These are phyloP conservation scores for Aphis gossypii DNA, from an alignment of 1,140 invertebrate species.

Conservation along the genomic window DNA sequence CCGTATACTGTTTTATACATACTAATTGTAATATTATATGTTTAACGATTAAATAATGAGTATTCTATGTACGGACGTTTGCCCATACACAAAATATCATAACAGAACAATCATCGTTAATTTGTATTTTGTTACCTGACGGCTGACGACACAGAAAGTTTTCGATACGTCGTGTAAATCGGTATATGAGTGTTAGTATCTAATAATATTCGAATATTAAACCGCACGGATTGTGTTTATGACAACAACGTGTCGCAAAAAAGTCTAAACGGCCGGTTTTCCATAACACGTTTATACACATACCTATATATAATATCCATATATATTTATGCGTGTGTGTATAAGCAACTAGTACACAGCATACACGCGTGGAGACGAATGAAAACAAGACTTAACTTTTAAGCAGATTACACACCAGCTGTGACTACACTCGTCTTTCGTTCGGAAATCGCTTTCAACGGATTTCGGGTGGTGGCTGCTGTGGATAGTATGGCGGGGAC, in stretches of 20 bases:
- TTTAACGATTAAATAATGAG: neutral
- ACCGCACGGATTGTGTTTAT: slow-evolving; percentile 37
- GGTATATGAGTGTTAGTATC: neutral
- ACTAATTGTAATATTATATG: slow-evolving; percentile 4
- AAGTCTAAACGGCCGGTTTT: neutral
- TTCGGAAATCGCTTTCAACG: slow-evolving; percentile 56
- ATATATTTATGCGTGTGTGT: neutral
- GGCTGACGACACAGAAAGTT: neutral
- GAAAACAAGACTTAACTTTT: slow-evolving; percentile 58
- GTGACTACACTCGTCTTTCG: slow-evolving; percentile 53
- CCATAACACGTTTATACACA: neutral
- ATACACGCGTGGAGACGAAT: neutral
- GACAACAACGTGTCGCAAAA: slow-evolving; percentile 26
- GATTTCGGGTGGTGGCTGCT: slow-evolving; percentile 23
- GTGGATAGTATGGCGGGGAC: neutral
- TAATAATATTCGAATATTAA: neutral
- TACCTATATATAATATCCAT: neutral
- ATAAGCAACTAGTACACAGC: neutral
- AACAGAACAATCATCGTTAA: slow-evolving; percentile 8
- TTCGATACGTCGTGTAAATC: neutral
- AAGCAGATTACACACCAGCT: slow-evolving; percentile 58
- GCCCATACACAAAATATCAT: neutral
- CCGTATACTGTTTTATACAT: neutral
- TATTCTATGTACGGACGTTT: neutral
- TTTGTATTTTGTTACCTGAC: neutral